Percentiles rank a stretch among this genome's conserved stretches.
phyloP scores from a whole-genome alignment of 2,888 invertebrate species.

The Brachypterus glaber region DNA sequence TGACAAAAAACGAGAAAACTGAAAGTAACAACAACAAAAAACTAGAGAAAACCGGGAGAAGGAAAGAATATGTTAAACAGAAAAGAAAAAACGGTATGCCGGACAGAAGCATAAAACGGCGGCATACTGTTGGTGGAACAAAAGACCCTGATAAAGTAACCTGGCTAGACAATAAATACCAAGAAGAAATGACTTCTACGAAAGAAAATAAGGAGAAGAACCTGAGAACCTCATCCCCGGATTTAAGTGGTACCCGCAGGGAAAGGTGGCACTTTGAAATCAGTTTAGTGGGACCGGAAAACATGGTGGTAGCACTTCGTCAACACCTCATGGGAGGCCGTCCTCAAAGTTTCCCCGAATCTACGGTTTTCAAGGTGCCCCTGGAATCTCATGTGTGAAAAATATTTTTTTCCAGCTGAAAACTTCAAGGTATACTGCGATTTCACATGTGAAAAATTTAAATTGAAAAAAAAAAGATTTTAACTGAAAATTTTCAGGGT shows the following conservation, averaged over 20 bases:
- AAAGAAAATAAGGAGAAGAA: constrained; percentile 43
- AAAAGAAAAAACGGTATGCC: constrained; percentile 71
- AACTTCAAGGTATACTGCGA: no score
- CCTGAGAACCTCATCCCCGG: constrained; percentile 53
- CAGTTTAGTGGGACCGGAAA: constrained; percentile 44
- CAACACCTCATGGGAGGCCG: constrained; percentile 43
- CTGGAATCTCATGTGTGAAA: constrained; percentile 50
- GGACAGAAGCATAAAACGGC: constrained; percentile 74
- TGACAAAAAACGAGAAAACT: constrained; percentile 65
- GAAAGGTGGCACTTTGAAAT: constrained; percentile 45
- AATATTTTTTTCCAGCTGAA: constrained; percentile 2
- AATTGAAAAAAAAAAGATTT: background rate
- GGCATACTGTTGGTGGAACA: constrained; percentile 90
- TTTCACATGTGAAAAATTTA: no score
- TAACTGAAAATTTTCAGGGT: no score
- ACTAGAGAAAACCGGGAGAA: constrained; percentile 44
- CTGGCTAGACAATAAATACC: constrained; percentile 46
- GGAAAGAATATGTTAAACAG: constrained; percentile 50
- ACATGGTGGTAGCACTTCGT: constrained; percentile 42
- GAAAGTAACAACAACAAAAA: constrained; percentile 71
- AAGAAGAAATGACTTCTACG: constrained; percentile 39
- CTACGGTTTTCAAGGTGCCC: constrained; percentile 47
- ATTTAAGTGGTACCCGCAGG: constrained; percentile 42
- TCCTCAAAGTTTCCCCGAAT: constrained; percentile 46
- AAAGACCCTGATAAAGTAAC: constrained; percentile 68